These are phyloP conservation scores for Hylaeus anthracinus DNA, from an alignment of 1,140 invertebrate genomes.

Conservation along the genomic window DNA sequence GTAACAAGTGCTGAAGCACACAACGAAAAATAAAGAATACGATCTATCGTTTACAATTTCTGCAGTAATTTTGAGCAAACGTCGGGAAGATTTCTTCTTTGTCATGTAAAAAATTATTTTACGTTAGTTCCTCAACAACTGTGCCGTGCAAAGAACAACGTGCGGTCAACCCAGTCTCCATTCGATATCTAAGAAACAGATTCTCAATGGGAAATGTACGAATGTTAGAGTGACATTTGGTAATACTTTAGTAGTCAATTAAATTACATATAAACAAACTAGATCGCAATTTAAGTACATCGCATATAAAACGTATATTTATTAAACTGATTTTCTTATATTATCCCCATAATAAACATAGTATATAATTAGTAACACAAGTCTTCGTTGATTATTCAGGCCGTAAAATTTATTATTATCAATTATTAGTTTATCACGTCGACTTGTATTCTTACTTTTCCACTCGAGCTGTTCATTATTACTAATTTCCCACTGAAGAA, in stretches of 20 bases:
- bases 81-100: conserved; percentile 13
- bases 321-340: no score
- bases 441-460: no score
- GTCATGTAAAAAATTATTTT: neutral
- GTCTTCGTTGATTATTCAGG: no score
- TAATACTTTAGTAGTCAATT: neutral
- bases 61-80: conserved; percentile 37
- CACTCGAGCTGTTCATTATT: no score
- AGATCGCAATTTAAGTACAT: neutral
- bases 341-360: no score
- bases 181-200: neutral
- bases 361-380: neutral
- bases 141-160: conserved; percentile 39
- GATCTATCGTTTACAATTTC: conserved; percentile 1
- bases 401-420: neutral
- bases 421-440: no score
- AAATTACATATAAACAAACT: neutral
- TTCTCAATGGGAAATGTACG: conserved; percentile 9
- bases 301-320: neutral
- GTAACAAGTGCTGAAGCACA: conserved; percentile 33
- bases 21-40: conserved; percentile 4
- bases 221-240: neutral
- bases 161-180: conserved; percentile 33
- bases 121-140: conserved; percentile 11
- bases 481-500: neutral